Conservation (phyloP, 2,113 vertebrate species). For the Syrmaticus mikado region DNA sequence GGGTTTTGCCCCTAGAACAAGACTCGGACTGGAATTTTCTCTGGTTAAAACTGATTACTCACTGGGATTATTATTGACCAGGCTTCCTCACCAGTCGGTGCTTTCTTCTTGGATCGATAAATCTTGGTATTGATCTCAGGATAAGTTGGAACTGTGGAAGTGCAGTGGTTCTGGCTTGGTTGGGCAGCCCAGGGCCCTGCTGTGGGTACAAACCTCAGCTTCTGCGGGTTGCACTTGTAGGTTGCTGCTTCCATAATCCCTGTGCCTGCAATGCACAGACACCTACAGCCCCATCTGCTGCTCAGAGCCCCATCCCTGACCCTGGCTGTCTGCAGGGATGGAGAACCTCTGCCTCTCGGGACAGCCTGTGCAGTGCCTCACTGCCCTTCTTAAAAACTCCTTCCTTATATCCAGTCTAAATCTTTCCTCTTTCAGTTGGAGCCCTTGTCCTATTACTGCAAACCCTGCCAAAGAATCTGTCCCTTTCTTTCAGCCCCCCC, state of each 20-base stretch:
- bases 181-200: not conserved
- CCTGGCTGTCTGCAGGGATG: too few species aligned
- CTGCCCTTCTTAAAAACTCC: too few species aligned
- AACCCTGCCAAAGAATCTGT: too few species aligned
- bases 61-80: slow-evolving; percentile 62
- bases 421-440: too few species aligned
- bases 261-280: too few species aligned
- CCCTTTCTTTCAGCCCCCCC: too few species aligned
- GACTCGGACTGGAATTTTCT: not conserved
- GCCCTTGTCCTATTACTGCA: too few species aligned
- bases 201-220: not conserved
- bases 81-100: slow-evolving; percentile 13
- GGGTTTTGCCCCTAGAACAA: not conserved
- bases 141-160: slow-evolving; percentile 61
- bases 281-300: too few species aligned
- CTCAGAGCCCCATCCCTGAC: too few species aligned
- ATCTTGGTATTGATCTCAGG: slow-evolving; percentile 67
- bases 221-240: not conserved
- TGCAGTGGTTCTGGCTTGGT: not conserved
- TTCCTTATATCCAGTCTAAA: too few species aligned
- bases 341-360: too few species aligned
- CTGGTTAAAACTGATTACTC: slow-evolving; percentile 54
- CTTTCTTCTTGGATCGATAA: slow-evolving; percentile 73
- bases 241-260: not conserved
- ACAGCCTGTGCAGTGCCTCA: too few species aligned